phyloP scores from a whole-genome alignment of 2,797 vertebrate species.

The Myotis myotis region DNA sequence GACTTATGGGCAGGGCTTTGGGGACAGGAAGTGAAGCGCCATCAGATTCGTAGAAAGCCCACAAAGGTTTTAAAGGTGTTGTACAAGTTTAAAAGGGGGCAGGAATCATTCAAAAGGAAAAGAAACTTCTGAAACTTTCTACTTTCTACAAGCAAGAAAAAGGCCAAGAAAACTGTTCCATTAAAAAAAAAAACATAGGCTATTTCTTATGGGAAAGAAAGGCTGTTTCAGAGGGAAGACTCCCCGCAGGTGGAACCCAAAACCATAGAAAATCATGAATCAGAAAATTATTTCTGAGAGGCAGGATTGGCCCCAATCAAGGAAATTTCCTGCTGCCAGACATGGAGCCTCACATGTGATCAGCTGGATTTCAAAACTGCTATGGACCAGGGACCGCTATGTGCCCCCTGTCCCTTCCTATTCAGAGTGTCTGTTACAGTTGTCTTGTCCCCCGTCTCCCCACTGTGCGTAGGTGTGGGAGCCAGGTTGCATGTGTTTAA shows the following conservation, averaged over 20 bases:
- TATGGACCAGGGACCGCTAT: accelerated
- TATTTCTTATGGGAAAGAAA: neutral
- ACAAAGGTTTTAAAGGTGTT: neutral
- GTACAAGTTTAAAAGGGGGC: neutral
- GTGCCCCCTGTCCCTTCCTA: neutral
- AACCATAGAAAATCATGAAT: neutral
- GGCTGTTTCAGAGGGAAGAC: neutral
- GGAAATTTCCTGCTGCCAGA: neutral
- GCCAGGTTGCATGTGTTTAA: neutral
- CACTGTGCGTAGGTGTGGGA: neutral
- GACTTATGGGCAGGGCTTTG: neutral
- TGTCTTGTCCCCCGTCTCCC: neutral
- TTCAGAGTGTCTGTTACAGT: no score
- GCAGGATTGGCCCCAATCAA: neutral
- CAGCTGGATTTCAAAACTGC: neutral
- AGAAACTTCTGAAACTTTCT: neutral
- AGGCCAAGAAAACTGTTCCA: neutral
- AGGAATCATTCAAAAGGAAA: neutral
- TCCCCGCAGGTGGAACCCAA: neutral
- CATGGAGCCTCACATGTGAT: accelerated
- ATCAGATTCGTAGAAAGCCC: no score
- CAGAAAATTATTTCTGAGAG: neutral
- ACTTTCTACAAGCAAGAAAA: neutral
- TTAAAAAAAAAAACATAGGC: neutral
- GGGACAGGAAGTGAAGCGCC: neutral